phyloP scores from a whole-genome alignment of 2,888 invertebrate genomes.

The Campoletis raptor region DNA sequence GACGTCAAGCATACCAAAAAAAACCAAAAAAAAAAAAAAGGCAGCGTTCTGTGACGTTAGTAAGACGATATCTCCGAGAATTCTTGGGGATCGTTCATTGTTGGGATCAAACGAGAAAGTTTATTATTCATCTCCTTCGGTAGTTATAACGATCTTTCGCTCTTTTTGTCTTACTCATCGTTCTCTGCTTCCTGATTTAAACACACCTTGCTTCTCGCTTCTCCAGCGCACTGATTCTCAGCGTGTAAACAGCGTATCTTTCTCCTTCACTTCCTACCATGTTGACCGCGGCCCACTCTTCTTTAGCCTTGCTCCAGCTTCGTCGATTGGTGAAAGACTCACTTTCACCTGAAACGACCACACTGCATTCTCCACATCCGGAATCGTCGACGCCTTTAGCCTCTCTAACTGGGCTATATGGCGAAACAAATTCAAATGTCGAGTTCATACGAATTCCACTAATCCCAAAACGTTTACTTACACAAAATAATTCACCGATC shows the following conservation, averaged over 20 bases:
- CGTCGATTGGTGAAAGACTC: conserved; percentile 57
- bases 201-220: conserved; percentile 33
- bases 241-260: conserved; percentile 12
- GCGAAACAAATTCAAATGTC: conserved; percentile 11
- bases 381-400: conserved; percentile 51
- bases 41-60: conserved; percentile 52
- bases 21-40: too few species aligned
- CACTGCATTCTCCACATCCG: conserved; percentile 67
- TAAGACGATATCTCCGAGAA: conserved; percentile 47
- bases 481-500: neutral
- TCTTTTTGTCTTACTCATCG: conserved; percentile 61
- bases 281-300: conserved; percentile 54
- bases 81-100: conserved; percentile 51
- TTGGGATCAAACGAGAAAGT: conserved; percentile 49
- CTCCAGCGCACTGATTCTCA: conserved; percentile 26
- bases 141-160: neutral
- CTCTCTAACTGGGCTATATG: conserved; percentile 50
- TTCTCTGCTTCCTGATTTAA: conserved; percentile 37
- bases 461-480: neutral
- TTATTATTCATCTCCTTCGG: conserved; percentile 25
- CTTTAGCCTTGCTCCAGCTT: conserved; percentile 57
- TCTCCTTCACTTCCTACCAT: conserved; percentile 44
- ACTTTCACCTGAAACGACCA: conserved; percentile 66
- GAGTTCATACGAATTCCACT: neutral
- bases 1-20: conserved; percentile 18